Conservation (phyloP, 1,140 invertebrate species). For the Leptoteleia sp. region DNA sequence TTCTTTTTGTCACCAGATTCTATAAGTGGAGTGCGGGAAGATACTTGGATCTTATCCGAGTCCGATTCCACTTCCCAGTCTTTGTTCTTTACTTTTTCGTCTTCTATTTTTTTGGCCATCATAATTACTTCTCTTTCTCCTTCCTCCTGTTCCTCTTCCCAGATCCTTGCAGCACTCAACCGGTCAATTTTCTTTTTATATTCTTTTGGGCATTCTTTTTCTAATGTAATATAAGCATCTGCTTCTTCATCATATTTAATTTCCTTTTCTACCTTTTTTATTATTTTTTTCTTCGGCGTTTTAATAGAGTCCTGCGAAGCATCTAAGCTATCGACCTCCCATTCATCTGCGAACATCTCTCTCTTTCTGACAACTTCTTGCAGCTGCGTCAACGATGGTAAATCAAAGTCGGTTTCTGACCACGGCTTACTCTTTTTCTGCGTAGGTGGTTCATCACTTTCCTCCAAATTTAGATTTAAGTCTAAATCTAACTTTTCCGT, state of each 20-base stretch:
- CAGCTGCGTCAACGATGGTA: conserved; percentile 75
- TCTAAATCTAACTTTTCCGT: conserved; percentile 33
- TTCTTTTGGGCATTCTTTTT: conserved; percentile 71
- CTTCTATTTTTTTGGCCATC: conserved; percentile 61
- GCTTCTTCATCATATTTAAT: conserved; percentile 76
- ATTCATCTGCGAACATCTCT: conserved; percentile 74
- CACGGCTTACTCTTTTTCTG: conserved; percentile 65
- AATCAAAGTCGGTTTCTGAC: conserved; percentile 75
- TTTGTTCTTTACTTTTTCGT: conserved; percentile 43
- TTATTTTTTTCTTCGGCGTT: conserved; percentile 39
- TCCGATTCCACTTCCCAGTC: conserved; percentile 67
- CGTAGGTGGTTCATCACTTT: conserved; percentile 28
- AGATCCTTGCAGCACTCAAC: conserved; percentile 74
- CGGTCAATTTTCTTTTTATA: conserved; percentile 71
- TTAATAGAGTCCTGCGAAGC: conserved; percentile 63
- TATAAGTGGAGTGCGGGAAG: background rate
- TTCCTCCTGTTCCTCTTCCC: conserved; percentile 79
- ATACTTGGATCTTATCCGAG: conserved; percentile 16
- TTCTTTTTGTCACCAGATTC: conserved; percentile 36
- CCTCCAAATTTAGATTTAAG: conserved; percentile 25
- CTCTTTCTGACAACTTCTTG: conserved; percentile 70
- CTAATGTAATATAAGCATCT: conserved; percentile 77
- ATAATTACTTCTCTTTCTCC: conserved; percentile 73
- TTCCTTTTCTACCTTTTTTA: conserved; percentile 73
- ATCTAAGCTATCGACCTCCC: conserved; percentile 79